Base-by-base conservation (phyloP, 2,888 invertebrate species). In the Rhamnusium bicolor region DNA sequence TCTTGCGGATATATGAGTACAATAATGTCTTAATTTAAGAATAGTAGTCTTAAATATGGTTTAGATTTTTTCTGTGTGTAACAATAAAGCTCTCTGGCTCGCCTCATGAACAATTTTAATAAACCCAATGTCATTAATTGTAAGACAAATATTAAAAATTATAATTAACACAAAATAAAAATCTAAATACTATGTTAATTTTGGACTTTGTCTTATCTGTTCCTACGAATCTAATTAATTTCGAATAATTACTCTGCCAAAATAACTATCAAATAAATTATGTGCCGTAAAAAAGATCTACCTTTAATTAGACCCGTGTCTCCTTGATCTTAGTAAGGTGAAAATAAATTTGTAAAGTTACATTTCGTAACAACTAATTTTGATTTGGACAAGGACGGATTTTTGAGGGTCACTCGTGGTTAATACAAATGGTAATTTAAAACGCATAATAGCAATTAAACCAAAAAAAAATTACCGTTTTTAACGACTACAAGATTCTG, bases 311-410 rank as follows among this genome's bases (percentile, higher is more conserved):
- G 32, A 32, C 16, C 16, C 58, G 24, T 24, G 32, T 32, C 58
- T 58, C 58, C 58, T 32, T 58, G 58, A 58, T 32, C 58, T 58
- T 58, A 58, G n/a, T 3, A 16, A 32, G 32, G 58, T 32, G 32
- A 58, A 58, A 58, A 58, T 58, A 53, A 24, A 53, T 21, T n/a
- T 24, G 12, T 53, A 53, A 21, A 16, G 32, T 58, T 32, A 32
- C 29, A 19, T 58, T 58, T 58, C 58, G 58, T 58, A 58, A 58
- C 18, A 32, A 18, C 32, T 32, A 58, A 58, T 32, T 40, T 32
- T 58, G 29, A 32, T 58, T 19, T 32, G 8, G 24, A 32, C 58
- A 58, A 58, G 58, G 58, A 58, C 58, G 58, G 18, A 29, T 32
- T 58, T 18, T 16, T 29, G 58, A 58, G 14, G 58, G 58, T 19